phyloP scores from a whole-genome alignment of 1,140 invertebrate genomes.

The Cotesia vestalis region DNA sequence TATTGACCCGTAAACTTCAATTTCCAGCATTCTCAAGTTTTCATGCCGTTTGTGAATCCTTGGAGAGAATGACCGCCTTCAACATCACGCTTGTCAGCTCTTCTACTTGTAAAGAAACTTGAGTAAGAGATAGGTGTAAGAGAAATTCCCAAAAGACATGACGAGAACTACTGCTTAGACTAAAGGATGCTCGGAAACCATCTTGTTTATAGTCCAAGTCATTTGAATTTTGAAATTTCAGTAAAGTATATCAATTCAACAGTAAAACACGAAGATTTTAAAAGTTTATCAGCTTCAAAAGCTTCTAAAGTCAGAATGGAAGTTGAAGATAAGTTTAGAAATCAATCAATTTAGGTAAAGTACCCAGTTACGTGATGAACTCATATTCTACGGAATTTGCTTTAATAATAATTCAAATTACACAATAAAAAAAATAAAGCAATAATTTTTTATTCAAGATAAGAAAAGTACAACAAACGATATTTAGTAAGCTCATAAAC shows the following conservation, averaged over 20 bases:
- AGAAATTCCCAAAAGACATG: conserved; percentile 12
- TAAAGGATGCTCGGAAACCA: too few relatives aligned
- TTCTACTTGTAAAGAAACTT: conserved; percentile 1
- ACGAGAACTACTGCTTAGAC: neutral
- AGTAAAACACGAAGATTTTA: too few relatives aligned
- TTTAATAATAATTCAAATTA: neutral
- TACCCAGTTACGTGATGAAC: too few relatives aligned
- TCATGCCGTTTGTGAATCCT: neutral
- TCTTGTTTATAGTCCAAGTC: too few relatives aligned
- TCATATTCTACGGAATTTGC: neutral
- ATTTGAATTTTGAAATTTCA: too few relatives aligned
- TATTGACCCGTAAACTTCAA: conserved; percentile 17
- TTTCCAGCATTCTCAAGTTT: conserved; percentile 6
- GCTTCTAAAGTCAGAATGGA: too few relatives aligned
- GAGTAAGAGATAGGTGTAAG: neutral
- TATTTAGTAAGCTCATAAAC: conserved; percentile 12
- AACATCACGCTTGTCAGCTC: conserved; percentile 18
- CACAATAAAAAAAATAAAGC: neutral
- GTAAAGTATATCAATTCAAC: too few relatives aligned
- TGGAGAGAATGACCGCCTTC: conserved; percentile 6
- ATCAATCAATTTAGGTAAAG: too few relatives aligned
- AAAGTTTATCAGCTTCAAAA: too few relatives aligned
- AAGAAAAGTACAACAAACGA: neutral
- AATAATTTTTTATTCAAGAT: conserved; percentile 2
- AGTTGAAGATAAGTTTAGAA: too few relatives aligned